These are phyloP conservation scores for Tuberolachnus salignus DNA, from an alignment of 2,888 invertebrate genomes.

Conservation along the genomic window DNA sequence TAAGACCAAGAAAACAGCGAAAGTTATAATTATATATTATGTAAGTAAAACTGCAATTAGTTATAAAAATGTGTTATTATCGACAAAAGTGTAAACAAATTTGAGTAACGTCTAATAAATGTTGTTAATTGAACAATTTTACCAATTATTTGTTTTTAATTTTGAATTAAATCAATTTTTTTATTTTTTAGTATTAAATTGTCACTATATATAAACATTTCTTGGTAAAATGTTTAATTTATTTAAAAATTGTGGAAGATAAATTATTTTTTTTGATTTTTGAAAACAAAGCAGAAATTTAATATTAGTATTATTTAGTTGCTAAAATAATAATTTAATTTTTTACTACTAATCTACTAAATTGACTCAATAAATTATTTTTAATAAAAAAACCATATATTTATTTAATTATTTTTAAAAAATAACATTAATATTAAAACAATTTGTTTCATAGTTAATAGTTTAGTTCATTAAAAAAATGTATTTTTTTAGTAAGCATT, in stretches of 20 bases:
- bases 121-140: slow-evolving; percentile 10
- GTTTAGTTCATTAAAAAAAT: too few species aligned
- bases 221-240: background rate
- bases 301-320: too few species aligned
- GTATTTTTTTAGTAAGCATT: too few species aligned
- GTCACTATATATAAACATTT: background rate
- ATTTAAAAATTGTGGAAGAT: background rate
- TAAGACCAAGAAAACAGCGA: slow-evolving; percentile 82
- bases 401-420: too few species aligned
- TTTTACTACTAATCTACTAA: too few species aligned
- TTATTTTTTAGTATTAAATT: background rate
- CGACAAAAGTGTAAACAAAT: slow-evolving; percentile 5
- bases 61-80: background rate
- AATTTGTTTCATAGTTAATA: too few species aligned
- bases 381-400: too few species aligned
- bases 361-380: too few species aligned
- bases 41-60: slow-evolving; percentile 45
- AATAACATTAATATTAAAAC: too few species aligned
- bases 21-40: slow-evolving; percentile 70
- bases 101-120: slow-evolving; percentile 16
- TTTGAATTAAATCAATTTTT: background rate
- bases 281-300: background rate
- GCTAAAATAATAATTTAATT: too few species aligned
- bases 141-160: slow-evolving; percentile 17
- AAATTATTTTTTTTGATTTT: background rate